Percentiles rank a stretch among this genome's conserved stretches.
These are phyloP conservation scores for Tapera naevia DNA, from an alignment of 2,797 vertebrate genomes.

Conservation along the genomic window DNA sequence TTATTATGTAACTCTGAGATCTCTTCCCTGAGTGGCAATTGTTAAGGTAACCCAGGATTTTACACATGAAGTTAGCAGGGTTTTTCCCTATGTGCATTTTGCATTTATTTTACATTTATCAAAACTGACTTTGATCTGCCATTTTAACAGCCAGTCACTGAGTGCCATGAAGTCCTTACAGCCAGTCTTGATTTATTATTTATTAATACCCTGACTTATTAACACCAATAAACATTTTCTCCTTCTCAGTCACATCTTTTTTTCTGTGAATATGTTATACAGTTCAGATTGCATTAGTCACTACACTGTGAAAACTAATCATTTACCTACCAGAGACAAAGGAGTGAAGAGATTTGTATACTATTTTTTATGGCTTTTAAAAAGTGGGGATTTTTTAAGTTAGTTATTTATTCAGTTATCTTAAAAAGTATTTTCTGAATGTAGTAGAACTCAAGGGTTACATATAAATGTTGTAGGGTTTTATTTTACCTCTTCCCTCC, in stretches of 20 bases:
- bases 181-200: not conserved
- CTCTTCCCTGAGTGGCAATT: not conserved
- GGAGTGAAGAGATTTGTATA: not conserved
- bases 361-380: not conserved
- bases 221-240: not conserved
- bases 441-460: not conserved
- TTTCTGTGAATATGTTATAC: not conserved
- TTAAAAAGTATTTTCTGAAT: not conserved
- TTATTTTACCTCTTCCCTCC: not conserved
- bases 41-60: not conserved
- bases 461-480: not conserved
- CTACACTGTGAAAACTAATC: not conserved
- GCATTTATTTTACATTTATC: not conserved
- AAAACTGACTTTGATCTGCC: not conserved
- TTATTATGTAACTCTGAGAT: not conserved
- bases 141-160: not conserved
- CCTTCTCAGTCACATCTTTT: not conserved
- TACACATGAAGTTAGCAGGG: not conserved
- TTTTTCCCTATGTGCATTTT: not conserved
- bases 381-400: not conserved
- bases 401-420: not conserved
- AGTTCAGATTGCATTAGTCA: not conserved
- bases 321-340: not conserved
- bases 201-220: not conserved
- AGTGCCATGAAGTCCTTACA: not conserved